A percentile compares a stretch with the other conserved stretches of the same genome.
phyloP scores from a whole-genome alignment of 2,797 vertebrate species.

The Poecilia wingei region DNA sequence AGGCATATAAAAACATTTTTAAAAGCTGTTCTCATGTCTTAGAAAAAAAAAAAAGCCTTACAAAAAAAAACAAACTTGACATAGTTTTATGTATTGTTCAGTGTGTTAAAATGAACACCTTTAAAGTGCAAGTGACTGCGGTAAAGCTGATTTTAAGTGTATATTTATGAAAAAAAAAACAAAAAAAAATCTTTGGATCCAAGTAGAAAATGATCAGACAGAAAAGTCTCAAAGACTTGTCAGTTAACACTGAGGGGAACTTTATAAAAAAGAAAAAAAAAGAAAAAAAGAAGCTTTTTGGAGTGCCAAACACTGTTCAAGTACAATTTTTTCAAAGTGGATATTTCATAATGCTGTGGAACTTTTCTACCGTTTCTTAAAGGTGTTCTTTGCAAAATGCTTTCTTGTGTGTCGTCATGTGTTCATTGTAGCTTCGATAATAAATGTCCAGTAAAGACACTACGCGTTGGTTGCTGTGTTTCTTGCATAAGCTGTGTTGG shows the following conservation, averaged over 20 bases:
- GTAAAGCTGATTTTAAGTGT: slow-evolving; percentile 20
- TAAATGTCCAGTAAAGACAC: slow-evolving; percentile 35
- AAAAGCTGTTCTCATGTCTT: slow-evolving; percentile 27
- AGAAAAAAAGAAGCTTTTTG: slow-evolving; percentile 2
- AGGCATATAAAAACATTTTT: slow-evolving; percentile 32
- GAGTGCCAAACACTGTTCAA: slow-evolving; percentile 41
- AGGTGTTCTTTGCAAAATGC: slow-evolving; percentile 58
- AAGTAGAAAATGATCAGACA: slow-evolving; percentile 8
- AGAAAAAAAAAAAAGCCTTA: neutral
- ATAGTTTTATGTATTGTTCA: slow-evolving; percentile 21
- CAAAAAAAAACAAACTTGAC: neutral
- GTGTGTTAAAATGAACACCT: slow-evolving; percentile 22
- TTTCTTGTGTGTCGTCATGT: slow-evolving; percentile 51
- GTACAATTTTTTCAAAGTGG: slow-evolving; percentile 44
- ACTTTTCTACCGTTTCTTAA: slow-evolving; percentile 75
- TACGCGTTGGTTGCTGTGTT: slow-evolving; percentile 21
- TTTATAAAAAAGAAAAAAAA: neutral
- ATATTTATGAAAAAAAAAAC: slow-evolving; percentile 45
- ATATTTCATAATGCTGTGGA: slow-evolving; percentile 67
- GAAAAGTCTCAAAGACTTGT: slow-evolving; percentile 1
- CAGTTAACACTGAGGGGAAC: slow-evolving; percentile 4
- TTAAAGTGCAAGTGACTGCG: slow-evolving; percentile 24
- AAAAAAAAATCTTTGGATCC: slow-evolving; percentile 11
- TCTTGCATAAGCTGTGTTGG: neutral
- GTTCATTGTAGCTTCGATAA: slow-evolving; percentile 33